Conservation (phyloP, 2,888 invertebrate genomes). For the Strigamia transsilvanica region DNA sequence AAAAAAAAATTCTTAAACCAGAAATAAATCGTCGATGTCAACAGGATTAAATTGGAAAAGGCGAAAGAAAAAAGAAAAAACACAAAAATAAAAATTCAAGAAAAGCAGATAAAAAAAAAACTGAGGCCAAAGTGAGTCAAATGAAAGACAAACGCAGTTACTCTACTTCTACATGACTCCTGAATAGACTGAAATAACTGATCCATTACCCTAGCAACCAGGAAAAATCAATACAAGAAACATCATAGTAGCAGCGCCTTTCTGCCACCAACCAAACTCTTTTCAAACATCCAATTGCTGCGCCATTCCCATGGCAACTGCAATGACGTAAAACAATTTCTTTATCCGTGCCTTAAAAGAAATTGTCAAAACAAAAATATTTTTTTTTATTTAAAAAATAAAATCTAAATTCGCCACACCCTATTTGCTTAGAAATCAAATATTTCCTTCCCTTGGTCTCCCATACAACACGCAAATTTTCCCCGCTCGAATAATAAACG, state of each 20-base stretch:
- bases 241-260: constrained; percentile 16
- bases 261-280: constrained; percentile 36
- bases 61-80: too few species aligned
- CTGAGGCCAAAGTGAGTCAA: constrained; percentile 28
- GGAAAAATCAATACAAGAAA: constrained; percentile 43
- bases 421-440: not conserved
- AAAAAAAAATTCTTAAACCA: not conserved
- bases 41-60: constrained; percentile 15
- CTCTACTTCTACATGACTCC: constrained; percentile 3
- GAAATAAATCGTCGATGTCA: constrained; percentile 29
- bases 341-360: constrained; percentile 24
- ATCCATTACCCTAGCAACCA: constrained; percentile 32
- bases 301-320: constrained; percentile 31
- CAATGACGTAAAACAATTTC: constrained; percentile 38
- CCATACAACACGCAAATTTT: not conserved
- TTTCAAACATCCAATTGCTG: constrained; percentile 40
- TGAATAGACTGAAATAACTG: constrained; percentile 16
- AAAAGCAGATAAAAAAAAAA: not conserved
- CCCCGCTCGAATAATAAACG: not conserved
- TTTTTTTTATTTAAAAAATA: not conserved
- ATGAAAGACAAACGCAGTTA: constrained; percentile 39
- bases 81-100: not conserved
- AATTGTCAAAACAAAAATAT: constrained; percentile 11
- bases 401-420: not conserved
- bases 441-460: not conserved